Evolutionary conservation across 2,113 vertebrate species (phyloP).

Genomic region (Vidua chalybeata): DNA sequence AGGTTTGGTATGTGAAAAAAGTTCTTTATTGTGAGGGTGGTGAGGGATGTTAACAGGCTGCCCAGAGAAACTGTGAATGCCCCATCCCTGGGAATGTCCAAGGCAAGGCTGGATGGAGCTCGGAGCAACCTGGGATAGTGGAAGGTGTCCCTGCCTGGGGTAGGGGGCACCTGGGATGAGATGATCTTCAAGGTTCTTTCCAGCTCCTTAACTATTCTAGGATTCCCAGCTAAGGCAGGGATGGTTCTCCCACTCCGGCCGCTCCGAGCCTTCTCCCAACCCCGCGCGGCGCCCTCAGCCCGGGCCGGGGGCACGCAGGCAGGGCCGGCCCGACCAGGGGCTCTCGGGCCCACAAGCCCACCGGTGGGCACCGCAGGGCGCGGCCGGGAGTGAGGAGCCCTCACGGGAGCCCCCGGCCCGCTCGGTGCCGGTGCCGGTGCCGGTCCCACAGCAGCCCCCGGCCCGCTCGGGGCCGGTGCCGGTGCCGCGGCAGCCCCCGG

Average conservation of each 20-base stretch:
- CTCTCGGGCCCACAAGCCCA: too few species aligned
- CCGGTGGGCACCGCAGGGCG: neutral
- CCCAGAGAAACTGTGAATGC: neutral
- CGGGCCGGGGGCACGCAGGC: neutral
- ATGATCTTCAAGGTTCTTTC: too few species aligned
- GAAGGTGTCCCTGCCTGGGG: neutral
- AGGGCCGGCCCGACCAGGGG: neutral
- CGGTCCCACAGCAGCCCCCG: neutral
- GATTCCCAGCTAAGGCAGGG: neutral
- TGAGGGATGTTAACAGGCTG: fast-evolving
- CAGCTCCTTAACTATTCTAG: too few species aligned
- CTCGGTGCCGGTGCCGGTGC: neutral
- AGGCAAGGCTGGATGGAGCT: neutral
- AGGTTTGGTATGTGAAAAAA: neutral
- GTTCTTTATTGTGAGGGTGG: neutral
- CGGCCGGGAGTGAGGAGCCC: neutral
- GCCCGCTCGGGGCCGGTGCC: neutral
- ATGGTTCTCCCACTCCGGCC: neutral
- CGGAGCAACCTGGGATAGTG: neutral
- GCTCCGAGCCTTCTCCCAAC: neutral
- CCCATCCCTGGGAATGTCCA: neutral
- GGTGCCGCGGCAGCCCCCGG: too few species aligned
- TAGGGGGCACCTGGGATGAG: fast-evolving
- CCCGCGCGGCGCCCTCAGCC: too few species aligned
- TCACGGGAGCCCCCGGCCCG: neutral